Evolutionary conservation across 1,140 invertebrate genomes (phyloP), one percentile per base, ranked within the genome.

Genomic region (Danaus plexippus): DNA sequence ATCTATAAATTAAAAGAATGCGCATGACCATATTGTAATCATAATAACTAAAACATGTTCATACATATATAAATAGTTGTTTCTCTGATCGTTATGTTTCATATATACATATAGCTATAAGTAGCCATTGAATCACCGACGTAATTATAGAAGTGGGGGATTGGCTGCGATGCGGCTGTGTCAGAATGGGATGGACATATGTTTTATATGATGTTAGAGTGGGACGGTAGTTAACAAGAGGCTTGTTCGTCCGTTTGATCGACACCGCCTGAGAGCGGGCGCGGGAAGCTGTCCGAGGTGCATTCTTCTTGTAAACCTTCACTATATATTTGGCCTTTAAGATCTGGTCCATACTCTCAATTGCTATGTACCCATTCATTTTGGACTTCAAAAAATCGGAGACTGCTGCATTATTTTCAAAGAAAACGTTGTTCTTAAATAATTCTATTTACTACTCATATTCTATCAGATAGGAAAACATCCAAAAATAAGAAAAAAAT

Each of bases 91-190:
- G 79, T 82, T 79, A 77, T 80, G 72, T 76, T 68, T 61, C 72
- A 74, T 73, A 70, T 67, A 73, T 66, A 73, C 71, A 69, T 76
- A 84, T 77, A 82, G 66, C 74, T 85, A 85, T 84, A 87, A 80
- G 82, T 85, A 80, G 83, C 81, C 76, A 85, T 87, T 87, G 84
- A 87, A 87, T 87, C 81, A 85, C 79, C 80, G 80, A 69, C 77
- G 79, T 87, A 87, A 87, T 87, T 87, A 87, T 87, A 85, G 81
- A 87, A 87, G 84, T 85, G 84, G 84, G 83, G 84, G 84, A 87
- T 85, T 85, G 81, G 84, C 79, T 85, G 81, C 75, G 81, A 77
- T 84, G 83, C 75, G 69, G 81, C 71, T 53, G 73, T 55, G 75
- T 64, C 66, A 49, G 71, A 72, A 51, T 60, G 70, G 71, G 78